phyloP scores from a whole-genome alignment of 2,888 invertebrate species.

The Pegoplata infirma region DNA sequence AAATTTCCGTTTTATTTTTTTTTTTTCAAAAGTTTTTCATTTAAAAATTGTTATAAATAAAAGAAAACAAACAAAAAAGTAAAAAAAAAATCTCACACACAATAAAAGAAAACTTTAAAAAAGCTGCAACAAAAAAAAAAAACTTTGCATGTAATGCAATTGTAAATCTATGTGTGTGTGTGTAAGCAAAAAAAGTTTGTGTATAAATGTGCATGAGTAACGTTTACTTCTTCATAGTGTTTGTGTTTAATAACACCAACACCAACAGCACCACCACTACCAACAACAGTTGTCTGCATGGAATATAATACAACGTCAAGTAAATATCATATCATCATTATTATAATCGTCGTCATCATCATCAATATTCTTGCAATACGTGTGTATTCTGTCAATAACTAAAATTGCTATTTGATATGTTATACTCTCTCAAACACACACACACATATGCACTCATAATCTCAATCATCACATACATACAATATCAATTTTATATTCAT shows the following conservation, averaged over 20 bases:
- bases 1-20: constrained; percentile 7
- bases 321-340: too few relatives aligned
- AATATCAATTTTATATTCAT: neutral
- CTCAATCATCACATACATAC: too few relatives aligned
- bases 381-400: constrained; percentile 11
- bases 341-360: neutral
- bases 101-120: neutral
- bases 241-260: neutral
- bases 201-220: constrained; percentile 3
- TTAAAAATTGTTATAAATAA: neutral
- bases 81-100: neutral
- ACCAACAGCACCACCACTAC: constrained; percentile 15
- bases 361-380: constrained; percentile 2
- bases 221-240: neutral
- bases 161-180: neutral
- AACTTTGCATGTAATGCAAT: neutral
- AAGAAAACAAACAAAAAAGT: neutral
- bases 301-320: constrained; percentile 5
- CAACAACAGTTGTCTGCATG: neutral
- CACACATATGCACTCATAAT: neutral
- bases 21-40: neutral
- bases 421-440: neutral
- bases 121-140: neutral
- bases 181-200: neutral
- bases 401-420: constrained; percentile 15